Evolutionary conservation across 2,888 invertebrate genomes (phyloP).

Genomic region (Brachyptera risi): DNA sequence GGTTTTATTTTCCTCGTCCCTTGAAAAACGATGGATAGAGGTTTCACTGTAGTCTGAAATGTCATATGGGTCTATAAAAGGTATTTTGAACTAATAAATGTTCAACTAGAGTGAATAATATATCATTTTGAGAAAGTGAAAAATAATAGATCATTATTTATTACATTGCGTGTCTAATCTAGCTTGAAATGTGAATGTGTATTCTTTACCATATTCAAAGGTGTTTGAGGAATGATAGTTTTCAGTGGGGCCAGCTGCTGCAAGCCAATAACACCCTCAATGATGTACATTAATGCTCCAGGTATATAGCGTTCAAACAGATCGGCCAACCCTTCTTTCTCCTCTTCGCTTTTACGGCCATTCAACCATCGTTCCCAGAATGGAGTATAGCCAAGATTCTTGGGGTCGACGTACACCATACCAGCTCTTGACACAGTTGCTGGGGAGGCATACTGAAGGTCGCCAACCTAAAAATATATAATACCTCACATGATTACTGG

Average conservation of each 20-base stretch:
- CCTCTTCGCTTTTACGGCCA: slow-evolving; percentile 49
- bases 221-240: slow-evolving; percentile 79
- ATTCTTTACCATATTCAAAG: slow-evolving; percentile 82
- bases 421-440: slow-evolving; percentile 90
- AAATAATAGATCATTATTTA: no score
- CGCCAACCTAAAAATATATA: slow-evolving; percentile 74
- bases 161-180: no score
- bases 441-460: slow-evolving; percentile 85
- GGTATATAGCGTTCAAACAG: slow-evolving; percentile 75
- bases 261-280: slow-evolving; percentile 68
- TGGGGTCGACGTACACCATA: slow-evolving; percentile 92
- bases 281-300: slow-evolving; percentile 64
- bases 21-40: no score
- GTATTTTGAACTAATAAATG: no score
- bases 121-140: no score
- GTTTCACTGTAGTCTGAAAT: no score
- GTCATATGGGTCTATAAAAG: no score
- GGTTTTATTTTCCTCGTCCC: no score
- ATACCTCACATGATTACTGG: no score
- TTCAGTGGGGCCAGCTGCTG: slow-evolving; percentile 69
- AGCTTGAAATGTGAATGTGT: no score
- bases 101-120: no score
- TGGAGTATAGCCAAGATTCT: slow-evolving; percentile 80
- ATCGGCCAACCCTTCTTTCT: slow-evolving; percentile 47
- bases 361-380: slow-evolving; percentile 71